These are phyloP conservation scores for Empidonax traillii DNA, from an alignment of 2,113 vertebrate genomes.

Conservation along the genomic window DNA sequence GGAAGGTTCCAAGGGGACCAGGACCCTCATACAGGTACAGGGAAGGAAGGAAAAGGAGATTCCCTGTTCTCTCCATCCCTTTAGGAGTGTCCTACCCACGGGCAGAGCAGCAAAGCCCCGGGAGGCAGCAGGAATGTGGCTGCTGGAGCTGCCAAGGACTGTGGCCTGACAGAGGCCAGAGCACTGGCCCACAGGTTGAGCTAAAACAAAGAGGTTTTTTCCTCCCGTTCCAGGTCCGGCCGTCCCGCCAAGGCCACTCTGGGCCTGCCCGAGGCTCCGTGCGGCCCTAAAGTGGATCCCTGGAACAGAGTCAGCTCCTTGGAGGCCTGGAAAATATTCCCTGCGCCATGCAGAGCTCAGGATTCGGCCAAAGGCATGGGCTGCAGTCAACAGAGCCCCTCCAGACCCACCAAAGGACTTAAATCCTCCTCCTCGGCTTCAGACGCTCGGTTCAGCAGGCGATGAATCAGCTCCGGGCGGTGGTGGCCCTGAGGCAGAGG, in stretches of 20 bases:
- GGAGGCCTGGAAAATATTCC: neutral
- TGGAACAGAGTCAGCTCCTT: conserved; percentile 17
- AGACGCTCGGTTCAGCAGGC: neutral
- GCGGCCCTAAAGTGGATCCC: neutral
- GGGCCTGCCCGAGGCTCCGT: neutral
- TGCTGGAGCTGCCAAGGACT: neutral
- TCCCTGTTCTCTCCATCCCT: rapidly evolving
- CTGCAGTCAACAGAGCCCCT: neutral
- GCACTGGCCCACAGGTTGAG: neutral
- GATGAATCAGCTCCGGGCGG: neutral
- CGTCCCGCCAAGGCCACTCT: neutral
- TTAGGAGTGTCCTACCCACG: rapidly evolving
- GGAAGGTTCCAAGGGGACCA: neutral
- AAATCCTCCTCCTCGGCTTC: neutral
- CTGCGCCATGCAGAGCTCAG: neutral
- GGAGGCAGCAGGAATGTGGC: neutral
- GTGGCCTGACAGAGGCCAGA: neutral
- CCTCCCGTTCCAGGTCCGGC: neutral
- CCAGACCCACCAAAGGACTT: neutral
- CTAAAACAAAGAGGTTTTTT: neutral
- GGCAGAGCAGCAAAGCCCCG: neutral
- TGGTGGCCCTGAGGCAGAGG: neutral
- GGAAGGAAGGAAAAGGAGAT: neutral
- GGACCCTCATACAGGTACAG: neutral
- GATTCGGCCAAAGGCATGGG: neutral